Evolutionary conservation across 2,113 vertebrate genomes (phyloP).

Genomic region (Dipodomys stephensi): DNA sequence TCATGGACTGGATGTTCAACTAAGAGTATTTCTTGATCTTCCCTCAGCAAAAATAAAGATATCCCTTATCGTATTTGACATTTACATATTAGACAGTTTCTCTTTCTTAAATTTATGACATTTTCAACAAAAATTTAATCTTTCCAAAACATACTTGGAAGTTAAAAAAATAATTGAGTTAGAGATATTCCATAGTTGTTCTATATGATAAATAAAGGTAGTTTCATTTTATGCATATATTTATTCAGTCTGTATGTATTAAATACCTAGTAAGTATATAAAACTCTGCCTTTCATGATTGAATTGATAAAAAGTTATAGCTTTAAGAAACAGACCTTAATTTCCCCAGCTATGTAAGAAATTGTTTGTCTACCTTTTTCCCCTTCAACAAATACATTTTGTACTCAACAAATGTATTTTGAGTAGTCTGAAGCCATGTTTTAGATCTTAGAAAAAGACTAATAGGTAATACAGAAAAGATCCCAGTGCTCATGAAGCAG

Average conservation of each 20-base stretch:
- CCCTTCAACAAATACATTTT: not conserved
- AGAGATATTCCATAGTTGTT: conserved; percentile 18
- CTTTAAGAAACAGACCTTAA: not conserved
- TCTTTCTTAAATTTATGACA: conserved; percentile 33
- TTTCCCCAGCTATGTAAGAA: conserved; percentile 23
- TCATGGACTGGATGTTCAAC: conserved; percentile 28
- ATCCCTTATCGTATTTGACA: conserved; percentile 47
- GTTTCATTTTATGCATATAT: conserved; percentile 42
- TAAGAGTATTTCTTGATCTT: conserved; percentile 58
- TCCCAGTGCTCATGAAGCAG: not conserved
- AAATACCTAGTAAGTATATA: not conserved
- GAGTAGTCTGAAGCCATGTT: not conserved
- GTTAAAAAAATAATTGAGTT: conserved; percentile 30
- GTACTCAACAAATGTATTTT: not conserved
- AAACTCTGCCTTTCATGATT: conserved; percentile 26
- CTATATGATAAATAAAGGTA: conserved; percentile 14
- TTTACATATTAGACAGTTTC: conserved; percentile 28
- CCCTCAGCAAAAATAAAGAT: not conserved
- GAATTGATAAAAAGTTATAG: conserved; percentile 30
- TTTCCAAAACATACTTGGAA: conserved; percentile 7
- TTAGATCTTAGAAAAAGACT: conserved; percentile 29
- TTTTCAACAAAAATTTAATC: conserved; percentile 58
- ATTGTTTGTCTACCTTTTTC: conserved; percentile 21
- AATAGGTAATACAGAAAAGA: not conserved
- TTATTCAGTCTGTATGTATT: conserved; percentile 49